A percentile compares a stretch with the other conserved stretches of the same genome.
Evolutionary conservation across 2,888 invertebrate genomes (phyloP).

Genomic region (Epirrhoe alternata): DNA sequence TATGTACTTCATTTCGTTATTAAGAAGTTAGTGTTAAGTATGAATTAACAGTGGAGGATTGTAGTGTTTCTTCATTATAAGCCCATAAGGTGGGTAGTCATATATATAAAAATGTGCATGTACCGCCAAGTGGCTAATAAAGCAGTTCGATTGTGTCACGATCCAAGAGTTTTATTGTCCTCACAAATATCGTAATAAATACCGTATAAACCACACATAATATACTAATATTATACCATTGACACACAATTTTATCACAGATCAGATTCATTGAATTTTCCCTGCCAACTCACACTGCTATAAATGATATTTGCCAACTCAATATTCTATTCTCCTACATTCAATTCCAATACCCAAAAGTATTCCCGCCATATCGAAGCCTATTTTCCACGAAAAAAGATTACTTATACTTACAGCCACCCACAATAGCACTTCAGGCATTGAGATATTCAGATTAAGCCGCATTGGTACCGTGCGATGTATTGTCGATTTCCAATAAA

Average conservation of each 20-base stretch:
- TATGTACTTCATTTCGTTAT: no score
- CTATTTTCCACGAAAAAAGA: constrained; percentile 18
- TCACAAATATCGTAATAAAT: no score
- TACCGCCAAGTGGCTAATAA: no score
- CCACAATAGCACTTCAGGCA: constrained; percentile 25
- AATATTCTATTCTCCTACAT: constrained; percentile 1
- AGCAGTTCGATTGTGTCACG: no score
- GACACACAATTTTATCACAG: neutral
- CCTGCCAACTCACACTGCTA: neutral
- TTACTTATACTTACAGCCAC: constrained; percentile 18
- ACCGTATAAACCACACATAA: no score
- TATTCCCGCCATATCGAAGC: constrained; percentile 10
- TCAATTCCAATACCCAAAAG: constrained; percentile 9
- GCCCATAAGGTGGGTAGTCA: no score
- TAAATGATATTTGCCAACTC: constrained; percentile 1
- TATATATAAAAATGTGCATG: no score
- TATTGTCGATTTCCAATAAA: constrained; percentile 35
- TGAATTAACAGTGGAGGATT: no score
- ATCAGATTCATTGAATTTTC: neutral
- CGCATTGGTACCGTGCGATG: constrained; percentile 9
- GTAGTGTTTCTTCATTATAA: no score
- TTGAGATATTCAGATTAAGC: constrained; percentile 20
- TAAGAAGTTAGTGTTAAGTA: no score
- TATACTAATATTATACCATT: neutral
- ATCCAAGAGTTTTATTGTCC: no score